A percentile compares a stretch with the other conserved stretches of the same genome.
phyloP scores from a whole-genome alignment of 2,113 vertebrate species.

The Beaufortia kweichowensis region DNA sequence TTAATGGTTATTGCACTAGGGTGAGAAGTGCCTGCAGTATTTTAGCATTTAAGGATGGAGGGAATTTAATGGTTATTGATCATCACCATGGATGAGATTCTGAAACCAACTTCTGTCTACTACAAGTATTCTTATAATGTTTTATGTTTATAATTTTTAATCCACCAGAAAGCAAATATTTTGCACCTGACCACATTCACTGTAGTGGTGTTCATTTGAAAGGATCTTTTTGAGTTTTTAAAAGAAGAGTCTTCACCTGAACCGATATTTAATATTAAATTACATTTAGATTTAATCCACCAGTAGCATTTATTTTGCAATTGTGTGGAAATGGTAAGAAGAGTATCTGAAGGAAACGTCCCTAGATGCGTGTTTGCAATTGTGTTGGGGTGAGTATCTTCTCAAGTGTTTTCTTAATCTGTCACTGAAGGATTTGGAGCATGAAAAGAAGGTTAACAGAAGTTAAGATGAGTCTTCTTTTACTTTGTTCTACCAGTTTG shows the following conservation, averaged over 20 bases:
- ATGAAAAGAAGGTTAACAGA: not conserved
- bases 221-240: no score
- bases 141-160: no score
- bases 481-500: slow-evolving; percentile 76
- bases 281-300: no score
- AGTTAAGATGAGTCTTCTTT: not conserved
- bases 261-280: no score
- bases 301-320: no score
- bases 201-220: no score
- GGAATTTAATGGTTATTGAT: not conserved
- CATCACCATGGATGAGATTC: not conserved
- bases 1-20: slow-evolving; percentile 89
- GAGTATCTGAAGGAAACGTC: slow-evolving; percentile 85
- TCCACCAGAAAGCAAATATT: no score
- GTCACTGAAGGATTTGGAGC: not conserved
- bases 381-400: slow-evolving; percentile 83
- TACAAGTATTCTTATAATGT: no score
- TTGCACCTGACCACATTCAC: no score
- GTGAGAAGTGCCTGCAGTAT: slow-evolving; percentile 72
- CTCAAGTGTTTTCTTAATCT: not conserved
- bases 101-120: slow-evolving; percentile 18
- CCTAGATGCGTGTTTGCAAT: slow-evolving; percentile 82
- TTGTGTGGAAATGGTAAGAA: slow-evolving; percentile 87
- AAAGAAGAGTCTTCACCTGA: no score
- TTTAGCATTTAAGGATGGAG: not conserved